Percentiles rank a stretch among this genome's conserved stretches.
These are phyloP conservation scores for Pseudeuparius sepicola DNA, from an alignment of 2,888 invertebrate genomes.

Conservation along the genomic window DNA sequence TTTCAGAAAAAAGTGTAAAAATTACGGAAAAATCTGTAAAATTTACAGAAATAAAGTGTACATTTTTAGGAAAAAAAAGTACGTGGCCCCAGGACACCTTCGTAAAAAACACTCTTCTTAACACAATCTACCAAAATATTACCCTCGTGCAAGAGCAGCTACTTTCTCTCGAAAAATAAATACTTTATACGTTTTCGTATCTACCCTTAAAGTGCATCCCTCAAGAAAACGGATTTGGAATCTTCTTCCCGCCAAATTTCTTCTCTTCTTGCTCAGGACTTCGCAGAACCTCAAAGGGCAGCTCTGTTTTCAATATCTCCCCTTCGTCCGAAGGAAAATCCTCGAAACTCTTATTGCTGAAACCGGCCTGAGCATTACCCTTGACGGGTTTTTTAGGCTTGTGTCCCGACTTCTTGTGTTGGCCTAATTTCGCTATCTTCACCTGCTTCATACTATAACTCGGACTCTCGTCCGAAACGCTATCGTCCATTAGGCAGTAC, in stretches of 20 bases:
- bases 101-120: too few relatives aligned
- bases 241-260: slow-evolving; percentile 38
- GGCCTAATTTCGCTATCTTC: slow-evolving; percentile 32
- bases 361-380: slow-evolving; percentile 43
- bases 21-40: too few relatives aligned
- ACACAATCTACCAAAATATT: too few relatives aligned
- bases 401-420: slow-evolving; percentile 29
- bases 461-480: slow-evolving; percentile 35
- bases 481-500: slow-evolving; percentile 43
- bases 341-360: slow-evolving; percentile 67
- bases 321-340: slow-evolving; percentile 59
- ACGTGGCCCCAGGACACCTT: too few relatives aligned
- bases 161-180: too few relatives aligned
- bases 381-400: slow-evolving; percentile 32
- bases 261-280: slow-evolving; percentile 44
- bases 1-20: too few relatives aligned
- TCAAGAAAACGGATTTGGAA: slow-evolving; percentile 46
- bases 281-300: slow-evolving; percentile 56
- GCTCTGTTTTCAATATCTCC: slow-evolving; percentile 37
- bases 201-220: neutral
- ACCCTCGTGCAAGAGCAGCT: too few relatives aligned
- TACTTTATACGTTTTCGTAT: too few relatives aligned
- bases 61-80: too few relatives aligned
- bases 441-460: slow-evolving; percentile 23
- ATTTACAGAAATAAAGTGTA: too few relatives aligned